phyloP scores from a whole-genome alignment of 2,888 invertebrate genomes.

The Ptilodon capucinus region DNA sequence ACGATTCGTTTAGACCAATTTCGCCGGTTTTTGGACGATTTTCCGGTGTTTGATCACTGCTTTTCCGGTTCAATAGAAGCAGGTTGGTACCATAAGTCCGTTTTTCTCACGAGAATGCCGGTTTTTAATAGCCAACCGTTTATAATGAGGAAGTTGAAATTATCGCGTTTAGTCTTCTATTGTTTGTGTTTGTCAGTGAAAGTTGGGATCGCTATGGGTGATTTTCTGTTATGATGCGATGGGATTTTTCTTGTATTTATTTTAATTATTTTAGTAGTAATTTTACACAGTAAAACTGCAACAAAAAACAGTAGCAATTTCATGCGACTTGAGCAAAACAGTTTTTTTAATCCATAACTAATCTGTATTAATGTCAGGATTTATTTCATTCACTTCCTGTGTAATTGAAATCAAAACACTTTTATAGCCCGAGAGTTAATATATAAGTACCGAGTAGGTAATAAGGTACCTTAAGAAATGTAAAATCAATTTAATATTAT shows the following conservation, averaged over 20 bases:
- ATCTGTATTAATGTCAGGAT: no score
- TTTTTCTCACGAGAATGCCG: slow-evolving; percentile 75
- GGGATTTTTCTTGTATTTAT: slow-evolving; percentile 2
- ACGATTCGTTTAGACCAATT: slow-evolving; percentile 70
- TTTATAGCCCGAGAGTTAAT: no score
- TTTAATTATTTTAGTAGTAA: neutral
- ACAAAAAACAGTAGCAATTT: neutral
- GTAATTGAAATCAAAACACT: no score
- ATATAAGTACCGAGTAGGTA: no score
- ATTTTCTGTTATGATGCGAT: slow-evolving; percentile 5
- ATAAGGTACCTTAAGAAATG: no score
- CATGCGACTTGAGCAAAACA: no score
- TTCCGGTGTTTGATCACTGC: slow-evolving; percentile 75
- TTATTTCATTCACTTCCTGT: no score
- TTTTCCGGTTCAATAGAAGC: slow-evolving; percentile 74
- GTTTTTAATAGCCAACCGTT: slow-evolving; percentile 52
- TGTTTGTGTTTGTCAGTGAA: slow-evolving; percentile 30
- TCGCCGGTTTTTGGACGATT: slow-evolving; percentile 76
- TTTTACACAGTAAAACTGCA: neutral
- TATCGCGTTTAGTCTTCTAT: slow-evolving; percentile 46
- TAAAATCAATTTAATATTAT: no score
- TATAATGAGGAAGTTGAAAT: slow-evolving; percentile 62
- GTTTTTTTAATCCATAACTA: neutral
- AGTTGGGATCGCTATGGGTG: slow-evolving; percentile 23
- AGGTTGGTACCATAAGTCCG: slow-evolving; percentile 60